Percentiles rank a stretch among this genome's conserved stretches.
phyloP scores from a whole-genome alignment of 2,797 vertebrate species.

The Chelonia mydas region DNA sequence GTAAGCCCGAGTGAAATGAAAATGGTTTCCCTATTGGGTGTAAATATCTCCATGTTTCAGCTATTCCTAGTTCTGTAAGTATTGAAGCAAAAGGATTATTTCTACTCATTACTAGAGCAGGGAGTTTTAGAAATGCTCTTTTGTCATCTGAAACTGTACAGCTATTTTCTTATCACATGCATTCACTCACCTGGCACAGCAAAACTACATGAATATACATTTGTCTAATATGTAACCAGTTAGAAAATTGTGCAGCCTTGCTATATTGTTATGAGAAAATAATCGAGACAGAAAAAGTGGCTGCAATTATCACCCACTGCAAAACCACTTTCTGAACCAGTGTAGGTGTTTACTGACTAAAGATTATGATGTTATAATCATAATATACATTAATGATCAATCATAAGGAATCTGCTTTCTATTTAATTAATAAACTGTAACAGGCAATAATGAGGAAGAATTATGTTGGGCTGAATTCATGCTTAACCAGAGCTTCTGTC shows the following conservation, averaged over 20 bases:
- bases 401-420: slow-evolving; percentile 40
- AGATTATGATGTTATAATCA: slow-evolving; percentile 29
- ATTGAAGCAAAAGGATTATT: slow-evolving; percentile 6
- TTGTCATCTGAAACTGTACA: slow-evolving; percentile 8
- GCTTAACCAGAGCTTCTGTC: slow-evolving; percentile 49
- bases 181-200: neutral
- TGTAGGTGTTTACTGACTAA: slow-evolving; percentile 37
- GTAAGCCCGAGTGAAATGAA: neutral
- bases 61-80: neutral
- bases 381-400: slow-evolving; percentile 59
- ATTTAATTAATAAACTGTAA: slow-evolving; percentile 50
- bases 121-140: slow-evolving; percentile 16
- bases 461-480: slow-evolving; percentile 44
- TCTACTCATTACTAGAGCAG: slow-evolving; percentile 1
- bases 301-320: neutral
- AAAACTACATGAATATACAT: neutral
- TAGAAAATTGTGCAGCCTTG: neutral
- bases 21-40: neutral
- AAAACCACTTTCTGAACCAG: neutral
- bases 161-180: slow-evolving; percentile 20
- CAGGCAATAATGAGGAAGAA: slow-evolving; percentile 46
- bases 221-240: neutral
- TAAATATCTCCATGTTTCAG: neutral
- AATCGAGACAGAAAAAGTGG: slow-evolving; percentile 19
- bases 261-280: slow-evolving; percentile 2